Evolutionary conservation across 2,113 vertebrate genomes (phyloP).

Genomic region (Illadopsis cleaveri): DNA sequence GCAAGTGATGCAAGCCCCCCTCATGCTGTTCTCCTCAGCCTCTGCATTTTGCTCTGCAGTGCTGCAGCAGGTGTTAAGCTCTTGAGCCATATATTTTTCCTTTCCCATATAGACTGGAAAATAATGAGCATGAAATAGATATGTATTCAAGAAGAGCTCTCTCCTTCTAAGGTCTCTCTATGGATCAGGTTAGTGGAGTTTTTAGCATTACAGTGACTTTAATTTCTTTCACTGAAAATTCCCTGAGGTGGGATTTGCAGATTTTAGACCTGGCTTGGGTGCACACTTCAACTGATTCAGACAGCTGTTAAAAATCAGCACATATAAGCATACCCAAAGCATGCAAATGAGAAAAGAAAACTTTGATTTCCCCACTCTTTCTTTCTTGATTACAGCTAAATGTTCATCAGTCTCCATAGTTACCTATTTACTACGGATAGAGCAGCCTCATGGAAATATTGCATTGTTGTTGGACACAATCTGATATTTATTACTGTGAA

Average conservation of each 20-base stretch:
- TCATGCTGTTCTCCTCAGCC: neutral
- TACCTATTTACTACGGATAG: neutral
- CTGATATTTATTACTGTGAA: neutral
- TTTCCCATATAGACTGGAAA: neutral
- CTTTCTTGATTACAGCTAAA: neutral
- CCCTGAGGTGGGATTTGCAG: neutral
- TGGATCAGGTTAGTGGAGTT: neutral
- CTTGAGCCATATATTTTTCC: neutral
- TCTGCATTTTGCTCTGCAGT: neutral
- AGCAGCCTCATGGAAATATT: neutral
- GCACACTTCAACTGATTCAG: neutral
- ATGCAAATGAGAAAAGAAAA: neutral
- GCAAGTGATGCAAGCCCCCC: neutral
- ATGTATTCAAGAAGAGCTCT: neutral
- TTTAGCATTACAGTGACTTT: neutral
- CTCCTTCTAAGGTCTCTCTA: neutral
- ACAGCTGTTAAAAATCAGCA: constrained; percentile 1
- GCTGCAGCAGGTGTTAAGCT: neutral
- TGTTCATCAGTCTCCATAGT: neutral
- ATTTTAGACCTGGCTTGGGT: neutral
- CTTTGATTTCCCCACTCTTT: neutral
- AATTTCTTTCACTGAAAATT: neutral
- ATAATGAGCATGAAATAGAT: neutral
- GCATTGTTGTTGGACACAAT: neutral
- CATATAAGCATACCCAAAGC: neutral